Base-by-base conservation (phyloP, 1,140 invertebrate species). In the Melipona quadrifasciata region DNA sequence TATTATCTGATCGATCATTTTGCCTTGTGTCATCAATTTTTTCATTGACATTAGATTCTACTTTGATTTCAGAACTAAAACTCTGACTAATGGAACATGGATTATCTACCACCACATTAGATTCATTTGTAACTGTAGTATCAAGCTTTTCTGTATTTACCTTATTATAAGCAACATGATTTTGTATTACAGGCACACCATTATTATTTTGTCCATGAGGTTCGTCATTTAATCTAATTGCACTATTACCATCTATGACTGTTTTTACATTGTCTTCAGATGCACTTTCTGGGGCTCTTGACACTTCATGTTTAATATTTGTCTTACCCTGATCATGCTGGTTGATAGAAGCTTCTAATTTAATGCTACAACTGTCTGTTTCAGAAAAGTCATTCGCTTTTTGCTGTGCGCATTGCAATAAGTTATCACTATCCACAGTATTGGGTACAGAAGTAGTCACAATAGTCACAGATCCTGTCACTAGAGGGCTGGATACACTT, bases 11-110 rank as follows among this genome's bases (percentile, higher is more conserved):
- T 57, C 83, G 87, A 82, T 90, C 87, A 8, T 55, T 78, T 71
- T 95, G 94, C 93, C 94, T 94, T 17, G 94, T 94, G 57, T 95
- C 93, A 47, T 95, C 92, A 17, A 93, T 89, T 70, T 93, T 92
- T 17, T 90, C 86, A 70, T 92, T 90, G 34, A 86, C 51, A 75
- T 93, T 93, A 58, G 85, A 78, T 71, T 93, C 92, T 82, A 90
- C 82, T 87, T 89, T 92, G 77, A 92, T 89, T 80, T 86, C 88
- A 34, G 82, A 71, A 77, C 89, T 87, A 74, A 83, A 87, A 84
- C 34, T 91, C 71, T 90, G 77, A 79, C 80, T 80, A 61, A 84
- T 88, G 75, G 90, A 81, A 82, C 89, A 87, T 65, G 86, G 80
- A 72, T 89, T 77, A 34, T 86, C 82, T 39, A 77, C 57, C 65